Percentiles rank a stretch among this genome's conserved stretches.
phyloP scores from a whole-genome alignment of 2,113 vertebrate species.

The Psettodes erumei region DNA sequence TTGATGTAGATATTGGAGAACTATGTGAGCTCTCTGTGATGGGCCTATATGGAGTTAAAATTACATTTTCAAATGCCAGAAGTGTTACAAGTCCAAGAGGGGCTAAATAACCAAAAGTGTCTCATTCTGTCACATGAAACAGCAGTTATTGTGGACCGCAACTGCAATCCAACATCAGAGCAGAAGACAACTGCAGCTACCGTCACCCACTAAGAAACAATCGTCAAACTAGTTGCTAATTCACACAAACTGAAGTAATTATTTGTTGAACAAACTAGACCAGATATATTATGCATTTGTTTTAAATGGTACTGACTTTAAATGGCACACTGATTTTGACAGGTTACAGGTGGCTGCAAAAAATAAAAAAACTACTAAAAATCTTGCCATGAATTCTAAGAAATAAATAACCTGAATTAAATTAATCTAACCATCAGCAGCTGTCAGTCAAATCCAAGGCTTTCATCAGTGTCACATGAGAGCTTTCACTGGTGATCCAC shows the following conservation, averaged over 20 bases:
- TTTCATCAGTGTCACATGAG: constrained; percentile 48
- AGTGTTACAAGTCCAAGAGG: constrained; percentile 25
- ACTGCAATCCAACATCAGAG: not conserved
- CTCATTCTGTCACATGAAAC: not conserved
- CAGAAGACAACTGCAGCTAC: no score
- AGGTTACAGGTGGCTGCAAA: no score
- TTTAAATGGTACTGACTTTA: no score
- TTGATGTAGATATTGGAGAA: constrained; percentile 20
- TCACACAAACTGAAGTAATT: not conserved
- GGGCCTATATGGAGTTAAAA: constrained; percentile 29
- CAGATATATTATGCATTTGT: not conserved
- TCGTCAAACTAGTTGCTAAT: no score
- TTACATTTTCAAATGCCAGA: constrained; percentile 50
- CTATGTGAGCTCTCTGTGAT: constrained; percentile 24
- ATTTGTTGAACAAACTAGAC: not conserved
- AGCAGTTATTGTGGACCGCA: not conserved
- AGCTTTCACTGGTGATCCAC: constrained; percentile 33
- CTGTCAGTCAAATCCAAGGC: constrained; percentile 18
- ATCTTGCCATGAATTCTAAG: not conserved
- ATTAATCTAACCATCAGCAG: constrained; percentile 15
- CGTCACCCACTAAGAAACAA: not conserved
- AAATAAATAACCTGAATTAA: constrained; percentile 11
- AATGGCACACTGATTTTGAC: no score
- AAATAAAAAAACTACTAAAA: no score
- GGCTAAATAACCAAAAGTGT: constrained; percentile 2